Evolutionary conservation across 2,888 invertebrate species (phyloP).

Genomic region (Polyommatus iphigenia): DNA sequence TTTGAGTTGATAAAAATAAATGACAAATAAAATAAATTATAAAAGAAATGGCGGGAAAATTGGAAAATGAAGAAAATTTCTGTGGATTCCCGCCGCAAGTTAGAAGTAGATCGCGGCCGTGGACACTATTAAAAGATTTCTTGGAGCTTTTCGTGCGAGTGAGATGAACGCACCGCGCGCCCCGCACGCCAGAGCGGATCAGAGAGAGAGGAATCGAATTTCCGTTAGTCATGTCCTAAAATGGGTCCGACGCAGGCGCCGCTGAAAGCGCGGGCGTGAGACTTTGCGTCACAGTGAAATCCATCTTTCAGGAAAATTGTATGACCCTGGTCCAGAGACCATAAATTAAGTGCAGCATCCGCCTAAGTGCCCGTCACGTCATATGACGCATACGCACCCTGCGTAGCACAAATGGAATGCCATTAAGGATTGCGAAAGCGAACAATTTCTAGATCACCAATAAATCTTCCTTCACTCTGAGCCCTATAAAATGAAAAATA

Average conservation of each 20-base stretch:
- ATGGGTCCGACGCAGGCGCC: slow-evolving; percentile 83
- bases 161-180: slow-evolving; percentile 64
- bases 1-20: not conserved
- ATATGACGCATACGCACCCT: slow-evolving; percentile 73
- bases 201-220: slow-evolving; percentile 82
- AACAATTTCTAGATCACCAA: slow-evolving; percentile 47
- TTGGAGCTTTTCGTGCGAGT: slow-evolving; percentile 77
- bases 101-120: slow-evolving; percentile 81
- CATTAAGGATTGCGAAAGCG: slow-evolving; percentile 69
- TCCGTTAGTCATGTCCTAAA: slow-evolving; percentile 87
- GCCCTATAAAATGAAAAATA: slow-evolving; percentile 15
- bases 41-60: slow-evolving; percentile 51
- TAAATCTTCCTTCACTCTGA: not conserved
- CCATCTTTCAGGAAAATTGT: slow-evolving; percentile 77
- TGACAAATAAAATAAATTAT: slow-evolving; percentile 15
- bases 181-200: slow-evolving; percentile 74
- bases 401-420: slow-evolving; percentile 65
- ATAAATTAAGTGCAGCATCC: slow-evolving; percentile 52
- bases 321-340: slow-evolving; percentile 51
- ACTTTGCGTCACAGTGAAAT: slow-evolving; percentile 76
- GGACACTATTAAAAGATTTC: slow-evolving; percentile 82
- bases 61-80: slow-evolving; percentile 58
- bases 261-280: slow-evolving; percentile 79
- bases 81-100: slow-evolving; percentile 76
- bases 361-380: slow-evolving; percentile 54